Evolutionary conservation across 2,113 vertebrate genomes (phyloP).

Genomic region (Cromileptes altivelis): DNA sequence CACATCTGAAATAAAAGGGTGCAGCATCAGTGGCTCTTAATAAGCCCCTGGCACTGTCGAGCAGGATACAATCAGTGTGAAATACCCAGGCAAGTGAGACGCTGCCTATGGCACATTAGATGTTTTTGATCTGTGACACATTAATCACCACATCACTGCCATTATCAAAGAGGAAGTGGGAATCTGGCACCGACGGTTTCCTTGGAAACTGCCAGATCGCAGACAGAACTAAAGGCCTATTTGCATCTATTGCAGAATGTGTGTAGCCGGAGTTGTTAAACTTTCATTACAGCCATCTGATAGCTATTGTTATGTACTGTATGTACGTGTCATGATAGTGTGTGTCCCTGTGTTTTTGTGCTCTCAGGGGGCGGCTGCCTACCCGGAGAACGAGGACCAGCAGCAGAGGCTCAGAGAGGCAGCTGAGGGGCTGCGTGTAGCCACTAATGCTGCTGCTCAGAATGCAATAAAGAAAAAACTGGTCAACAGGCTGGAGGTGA

Average conservation of each 20-base stretch:
- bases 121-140: slow-evolving; percentile 77
- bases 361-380: slow-evolving; percentile 94
- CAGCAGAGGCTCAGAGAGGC: slow-evolving; percentile 96
- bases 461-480: slow-evolving; percentile 99
- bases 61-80: slow-evolving; percentile 70
- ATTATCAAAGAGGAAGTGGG: slow-evolving; percentile 71
- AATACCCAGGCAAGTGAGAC: slow-evolving; percentile 64
- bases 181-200: slow-evolving; percentile 72
- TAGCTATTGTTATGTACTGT: slow-evolving; percentile 26
- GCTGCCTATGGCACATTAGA: slow-evolving; percentile 68
- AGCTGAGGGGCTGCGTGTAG: slow-evolving; percentile 95
- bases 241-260: slow-evolving; percentile 58
- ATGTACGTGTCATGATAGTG: slow-evolving; percentile 12
- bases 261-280: slow-evolving; percentile 26
- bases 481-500: slow-evolving; percentile 95
- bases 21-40: slow-evolving; percentile 62
- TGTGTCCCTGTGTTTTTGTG: slow-evolving; percentile 21
- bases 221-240: slow-evolving; percentile 59
- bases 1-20: slow-evolving; percentile 53
- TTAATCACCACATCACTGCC: slow-evolving; percentile 76
- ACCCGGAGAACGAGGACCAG: slow-evolving; percentile 98
- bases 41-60: slow-evolving; percentile 55
- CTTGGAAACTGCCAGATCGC: slow-evolving; percentile 78
- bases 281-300: slow-evolving; percentile 17
- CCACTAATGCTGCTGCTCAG: slow-evolving; percentile 97